Base-by-base conservation (phyloP, 1,140 invertebrate species). In the Papilio glaucus region DNA sequence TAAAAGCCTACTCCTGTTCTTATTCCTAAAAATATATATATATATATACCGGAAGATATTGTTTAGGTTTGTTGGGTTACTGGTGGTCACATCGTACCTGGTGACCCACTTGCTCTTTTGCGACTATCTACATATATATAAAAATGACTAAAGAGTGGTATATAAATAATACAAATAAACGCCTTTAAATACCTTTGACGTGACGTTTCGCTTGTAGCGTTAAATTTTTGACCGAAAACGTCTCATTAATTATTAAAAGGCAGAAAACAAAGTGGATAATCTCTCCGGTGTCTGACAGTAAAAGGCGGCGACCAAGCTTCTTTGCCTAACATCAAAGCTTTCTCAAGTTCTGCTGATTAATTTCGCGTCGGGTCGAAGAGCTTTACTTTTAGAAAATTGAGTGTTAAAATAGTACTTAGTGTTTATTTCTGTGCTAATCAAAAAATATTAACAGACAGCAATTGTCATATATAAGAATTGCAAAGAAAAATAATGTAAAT, bases 291-390 rank as follows among this genome's bases (percentile, higher is more conserved):
- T 53, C 49, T 53, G 49, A 18, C 18, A 53, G 49, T 53, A 53
- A 53, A 53, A 53, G 49, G 49, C 49, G 49, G 49, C 49, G 49
- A 53, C 49, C 49, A 53, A 53, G 49, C 49, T 53, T 53, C 49
- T 53, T 53, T 53, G 9, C 49, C 12, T 24, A 53, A 53, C 49
- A 53, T 53, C 49, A 53, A 53, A 53, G 49, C 18, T 53, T 53
- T 53, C 49, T 53, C 49, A 53, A 53, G 49, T 53, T 53, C 49
- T 24, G 49, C 49, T 53, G 49, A 53, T 53, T 53, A 53, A 53
- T 53, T 53, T 53, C 49, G 21, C 10, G 49, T 53, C 24, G 21
- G 49, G 49, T 57, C 49, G 24, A 57, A 57, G 24, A 57, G 49
- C 49, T 57, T 24, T 57, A 57, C 21, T 57, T 26, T 10, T 21